Evolutionary conservation across 2,888 invertebrate species (phyloP).

Genomic region (Malthinus flaveolus): DNA sequence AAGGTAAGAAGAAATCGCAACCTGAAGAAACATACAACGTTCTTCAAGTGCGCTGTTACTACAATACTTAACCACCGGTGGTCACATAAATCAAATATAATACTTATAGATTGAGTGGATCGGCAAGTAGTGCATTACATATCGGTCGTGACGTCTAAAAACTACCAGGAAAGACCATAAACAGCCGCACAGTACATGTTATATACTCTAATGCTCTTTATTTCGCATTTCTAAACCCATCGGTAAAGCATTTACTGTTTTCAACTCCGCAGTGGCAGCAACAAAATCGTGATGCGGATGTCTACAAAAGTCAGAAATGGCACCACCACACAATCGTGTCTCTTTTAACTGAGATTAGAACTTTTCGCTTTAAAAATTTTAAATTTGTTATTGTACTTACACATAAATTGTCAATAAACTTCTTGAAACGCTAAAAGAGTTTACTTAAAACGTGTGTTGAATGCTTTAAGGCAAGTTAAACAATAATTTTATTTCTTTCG

Average conservation of each 20-base stretch:
- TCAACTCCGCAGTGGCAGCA: constrained; percentile 24
- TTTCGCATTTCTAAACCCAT: constrained; percentile 27
- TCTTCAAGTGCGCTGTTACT: constrained; percentile 11
- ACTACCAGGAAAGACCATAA: constrained; percentile 49
- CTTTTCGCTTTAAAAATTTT: background rate
- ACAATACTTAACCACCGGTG: constrained; percentile 36
- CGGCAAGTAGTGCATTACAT: constrained; percentile 51
- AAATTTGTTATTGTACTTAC: background rate
- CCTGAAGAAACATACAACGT: constrained; percentile 15
- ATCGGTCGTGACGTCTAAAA: constrained; percentile 51
- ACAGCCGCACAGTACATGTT: constrained; percentile 37
- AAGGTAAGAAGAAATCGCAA: constrained; percentile 6
- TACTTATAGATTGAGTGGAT: constrained; percentile 47
- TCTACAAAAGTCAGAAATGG: constrained; percentile 13
- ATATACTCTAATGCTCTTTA: constrained; percentile 32
- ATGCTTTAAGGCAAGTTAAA: too few species aligned
- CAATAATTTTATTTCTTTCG: too few species aligned
- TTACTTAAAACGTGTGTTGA: too few species aligned
- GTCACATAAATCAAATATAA: constrained; percentile 47
- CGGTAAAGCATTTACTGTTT: constrained; percentile 24
- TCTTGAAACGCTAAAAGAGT: too few species aligned
- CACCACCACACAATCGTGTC: constrained; percentile 5
- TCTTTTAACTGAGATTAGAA: constrained; percentile 6
- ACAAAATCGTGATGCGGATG: constrained; percentile 24
- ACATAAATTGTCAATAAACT: too few species aligned